Base-by-base conservation (phyloP, 2,888 invertebrate genomes). In the Stenodera caucasica region DNA sequence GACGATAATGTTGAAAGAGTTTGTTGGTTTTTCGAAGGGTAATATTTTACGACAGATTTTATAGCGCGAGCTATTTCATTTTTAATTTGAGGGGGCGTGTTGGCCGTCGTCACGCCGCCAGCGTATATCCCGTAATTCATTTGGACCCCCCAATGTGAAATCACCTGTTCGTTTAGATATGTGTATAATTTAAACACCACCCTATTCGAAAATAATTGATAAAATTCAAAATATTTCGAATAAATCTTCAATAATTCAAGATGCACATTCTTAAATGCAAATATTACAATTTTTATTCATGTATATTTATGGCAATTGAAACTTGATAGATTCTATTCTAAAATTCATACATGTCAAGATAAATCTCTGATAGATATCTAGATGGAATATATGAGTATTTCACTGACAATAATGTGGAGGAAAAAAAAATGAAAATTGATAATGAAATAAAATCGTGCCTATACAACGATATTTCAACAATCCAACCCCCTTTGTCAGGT, bases 31-130 rank as follows among this genome's bases (percentile, higher is more conserved):
- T 35, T 35, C 14, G 11, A 5, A 35, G 11, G 35, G 58, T 59
- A 32, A 59, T 57, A 63, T 59, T 63, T 63, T 63, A 63, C 63
- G 63, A 61, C 64, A 58, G 58, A 64, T 64, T 64, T 64, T 64
- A 64, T 55, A 54, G 58, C 54, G 40, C 51, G 50, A 58, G 60
- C 58, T 58, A 64, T 61, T 64, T 61, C 61, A 61, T 61, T 64
- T 64, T 64, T 64, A 64, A 64, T 64, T 64, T 58, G 58, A 56
- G 58, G 61, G 58, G 64, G 61, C 64, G 64, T 64, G 58, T 61
- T 58, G 61, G 58, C 49, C 54, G 64, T 64, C 61, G 64, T 64
- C 64, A 61, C 61, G 64, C 61, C 59, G 61, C 29, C 63, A 57
- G 60, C 60, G 55, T 49, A 63, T 35, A 53, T 55, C 58, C 57